Evolutionary conservation across 2,797 vertebrate genomes (phyloP).

Genomic region (Uromys caudimaculatus): DNA sequence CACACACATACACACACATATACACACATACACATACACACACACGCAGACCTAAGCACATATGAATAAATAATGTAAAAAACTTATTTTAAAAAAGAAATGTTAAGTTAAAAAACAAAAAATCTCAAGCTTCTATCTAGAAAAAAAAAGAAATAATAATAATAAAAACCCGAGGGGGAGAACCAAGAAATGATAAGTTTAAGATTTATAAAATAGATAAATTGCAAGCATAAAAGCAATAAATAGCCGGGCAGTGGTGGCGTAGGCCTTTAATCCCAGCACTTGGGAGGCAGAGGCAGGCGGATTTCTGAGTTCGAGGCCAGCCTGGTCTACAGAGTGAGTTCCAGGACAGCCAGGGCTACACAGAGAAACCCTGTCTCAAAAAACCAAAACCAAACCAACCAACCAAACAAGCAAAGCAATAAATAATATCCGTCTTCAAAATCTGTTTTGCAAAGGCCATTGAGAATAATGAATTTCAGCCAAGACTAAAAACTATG

Average conservation of each 20-base stretch:
- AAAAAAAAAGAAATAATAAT: not conserved
- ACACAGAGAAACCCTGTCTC: no score
- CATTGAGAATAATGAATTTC: not conserved
- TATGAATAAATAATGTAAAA: not conserved
- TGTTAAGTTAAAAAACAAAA: not conserved
- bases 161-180: not conserved
- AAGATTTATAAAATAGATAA: not conserved
- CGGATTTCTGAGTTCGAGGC: no score
- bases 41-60: no score
- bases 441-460: not conserved
- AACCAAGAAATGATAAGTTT: slow-evolving; percentile 47
- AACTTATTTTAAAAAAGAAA: not conserved
- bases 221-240: not conserved
- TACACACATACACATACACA: fast-evolving
- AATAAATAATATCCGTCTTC: not conserved
- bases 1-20: no score
- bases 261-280: no score
- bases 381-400: no score
- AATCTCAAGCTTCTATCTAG: not conserved
- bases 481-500: not conserved
- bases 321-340: no score
- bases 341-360: no score
- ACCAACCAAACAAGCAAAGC: no score
- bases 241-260: no score
- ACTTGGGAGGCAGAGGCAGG: no score